phyloP scores from a whole-genome alignment of 2,888 invertebrate genomes.

The Eupithecia inturbata region DNA sequence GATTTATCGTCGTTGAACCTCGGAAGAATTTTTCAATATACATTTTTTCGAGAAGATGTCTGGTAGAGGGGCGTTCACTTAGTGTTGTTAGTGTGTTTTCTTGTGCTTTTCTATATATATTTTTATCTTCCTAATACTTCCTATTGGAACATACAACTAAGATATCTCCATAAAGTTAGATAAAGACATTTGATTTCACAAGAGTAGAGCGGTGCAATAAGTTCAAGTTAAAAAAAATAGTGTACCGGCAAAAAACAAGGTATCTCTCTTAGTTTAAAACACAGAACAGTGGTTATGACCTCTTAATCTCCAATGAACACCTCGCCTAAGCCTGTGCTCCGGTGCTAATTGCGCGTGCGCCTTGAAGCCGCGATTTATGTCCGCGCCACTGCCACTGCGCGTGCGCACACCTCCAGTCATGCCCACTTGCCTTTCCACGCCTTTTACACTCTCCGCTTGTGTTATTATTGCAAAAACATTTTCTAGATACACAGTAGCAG shows the following conservation, averaged over 20 bases:
- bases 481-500: not conserved
- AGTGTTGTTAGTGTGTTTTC: not conserved
- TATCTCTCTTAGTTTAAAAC: not conserved
- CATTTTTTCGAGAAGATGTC: not conserved
- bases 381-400: slow-evolving; percentile 12
- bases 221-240: not conserved
- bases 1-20: not conserved
- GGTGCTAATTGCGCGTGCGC: slow-evolving; percentile 34
- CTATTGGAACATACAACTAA: not conserved
- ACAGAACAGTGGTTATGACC: not conserved
- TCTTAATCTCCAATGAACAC: not conserved
- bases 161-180: too few relatives aligned
- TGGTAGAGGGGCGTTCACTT: too few relatives aligned
- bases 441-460: slow-evolving; percentile 17
- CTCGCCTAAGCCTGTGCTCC: slow-evolving; percentile 19
- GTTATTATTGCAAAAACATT: slow-evolving; percentile 2
- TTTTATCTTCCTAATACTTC: not conserved
- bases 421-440: slow-evolving; percentile 30
- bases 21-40: not conserved
- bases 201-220: not conserved
- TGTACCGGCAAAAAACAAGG: not conserved
- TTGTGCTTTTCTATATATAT: not conserved
- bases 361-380: slow-evolving; percentile 28
- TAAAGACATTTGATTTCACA: not conserved
- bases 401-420: slow-evolving; percentile 28